A percentile compares a stretch with the other conserved stretches of the same genome.
These are phyloP conservation scores for Hirudo medicinalis DNA, from an alignment of 1,140 invertebrate species.

Conservation along the genomic window DNA sequence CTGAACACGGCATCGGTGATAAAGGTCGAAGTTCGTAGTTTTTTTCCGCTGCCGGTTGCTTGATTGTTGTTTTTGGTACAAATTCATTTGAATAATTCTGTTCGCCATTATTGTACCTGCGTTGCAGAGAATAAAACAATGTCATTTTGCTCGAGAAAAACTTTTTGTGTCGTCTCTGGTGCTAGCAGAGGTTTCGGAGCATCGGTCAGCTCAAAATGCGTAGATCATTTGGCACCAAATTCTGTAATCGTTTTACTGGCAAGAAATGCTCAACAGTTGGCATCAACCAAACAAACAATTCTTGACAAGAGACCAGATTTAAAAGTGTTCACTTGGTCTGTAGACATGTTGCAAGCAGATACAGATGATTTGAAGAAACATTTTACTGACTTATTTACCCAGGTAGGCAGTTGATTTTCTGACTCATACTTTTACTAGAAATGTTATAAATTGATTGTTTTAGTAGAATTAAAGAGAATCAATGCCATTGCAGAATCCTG, in stretches of 20 bases:
- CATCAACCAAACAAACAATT: conserved; percentile 46
- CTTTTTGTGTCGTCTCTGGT: conserved; percentile 59
- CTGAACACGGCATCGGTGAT: too few relatives aligned
- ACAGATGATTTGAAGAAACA: conserved; percentile 30
- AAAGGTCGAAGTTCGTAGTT: too few relatives aligned
- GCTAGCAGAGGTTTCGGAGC: conserved; percentile 75
- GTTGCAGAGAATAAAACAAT: too few relatives aligned
- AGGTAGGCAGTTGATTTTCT: background rate
- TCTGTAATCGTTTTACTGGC: conserved; percentile 65
- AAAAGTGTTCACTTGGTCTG: conserved; percentile 25
- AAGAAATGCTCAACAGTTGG: conserved; percentile 47
- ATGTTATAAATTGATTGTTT: conserved; percentile 35
- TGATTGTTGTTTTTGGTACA: too few relatives aligned
- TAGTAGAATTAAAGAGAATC: conserved; percentile 41
- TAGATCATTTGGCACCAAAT: conserved; percentile 47
- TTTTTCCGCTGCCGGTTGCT: too few relatives aligned
- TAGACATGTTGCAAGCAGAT: conserved; percentile 39
- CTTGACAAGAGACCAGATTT: conserved; percentile 24
- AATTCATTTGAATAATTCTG: too few relatives aligned
- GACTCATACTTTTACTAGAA: too few relatives aligned
- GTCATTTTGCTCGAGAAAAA: conserved; percentile 22
- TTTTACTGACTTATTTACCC: conserved; percentile 45
- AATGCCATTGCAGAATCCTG: conserved; percentile 32
- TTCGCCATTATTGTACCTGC: too few relatives aligned
- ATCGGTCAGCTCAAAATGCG: conserved; percentile 57